A percentile compares a stretch with the other conserved stretches of the same genome.
Evolutionary conservation across 2,888 invertebrate genomes (phyloP).

Genomic region (Lithophane leautieri): DNA sequence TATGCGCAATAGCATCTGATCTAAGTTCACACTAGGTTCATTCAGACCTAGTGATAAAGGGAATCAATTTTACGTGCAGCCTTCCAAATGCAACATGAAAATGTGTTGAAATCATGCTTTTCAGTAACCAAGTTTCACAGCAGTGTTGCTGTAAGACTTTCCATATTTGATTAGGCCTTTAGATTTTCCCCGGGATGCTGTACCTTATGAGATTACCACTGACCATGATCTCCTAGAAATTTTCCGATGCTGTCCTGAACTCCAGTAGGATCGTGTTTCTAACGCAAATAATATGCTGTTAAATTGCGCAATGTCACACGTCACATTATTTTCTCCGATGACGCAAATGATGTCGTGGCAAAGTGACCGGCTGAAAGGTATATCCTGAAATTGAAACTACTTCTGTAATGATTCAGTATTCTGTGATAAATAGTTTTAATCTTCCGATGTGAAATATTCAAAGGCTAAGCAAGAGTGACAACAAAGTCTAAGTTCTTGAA

Average conservation of each 20-base stretch:
- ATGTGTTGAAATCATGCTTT: not conserved
- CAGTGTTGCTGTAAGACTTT: not conserved
- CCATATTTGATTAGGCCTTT: not conserved
- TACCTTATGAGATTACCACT: not conserved
- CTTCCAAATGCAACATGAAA: not conserved
- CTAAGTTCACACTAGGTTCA: not conserved
- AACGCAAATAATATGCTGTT: not conserved
- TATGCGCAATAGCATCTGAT: not conserved
- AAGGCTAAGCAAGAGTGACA: not conserved
- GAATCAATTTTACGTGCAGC: too few species aligned
- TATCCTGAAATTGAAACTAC: conserved; percentile 10
- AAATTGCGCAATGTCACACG: conserved; percentile 23
- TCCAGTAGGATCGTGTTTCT: not conserved
- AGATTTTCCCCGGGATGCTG: not conserved
- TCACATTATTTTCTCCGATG: conserved; percentile 10
- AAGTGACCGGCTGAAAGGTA: conserved; percentile 17
- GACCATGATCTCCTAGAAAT: not conserved
- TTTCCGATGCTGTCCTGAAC: not conserved
- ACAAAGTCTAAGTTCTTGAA: too few species aligned
- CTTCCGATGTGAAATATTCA: not conserved
- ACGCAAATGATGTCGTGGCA: conserved; percentile 17
- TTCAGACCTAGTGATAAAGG: not conserved
- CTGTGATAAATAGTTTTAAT: not conserved
- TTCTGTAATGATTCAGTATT: conserved; percentile 10
- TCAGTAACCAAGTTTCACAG: not conserved